Evolutionary conservation across 2,113 vertebrate genomes (phyloP).

Genomic region (Corynorhinus townsendii): DNA sequence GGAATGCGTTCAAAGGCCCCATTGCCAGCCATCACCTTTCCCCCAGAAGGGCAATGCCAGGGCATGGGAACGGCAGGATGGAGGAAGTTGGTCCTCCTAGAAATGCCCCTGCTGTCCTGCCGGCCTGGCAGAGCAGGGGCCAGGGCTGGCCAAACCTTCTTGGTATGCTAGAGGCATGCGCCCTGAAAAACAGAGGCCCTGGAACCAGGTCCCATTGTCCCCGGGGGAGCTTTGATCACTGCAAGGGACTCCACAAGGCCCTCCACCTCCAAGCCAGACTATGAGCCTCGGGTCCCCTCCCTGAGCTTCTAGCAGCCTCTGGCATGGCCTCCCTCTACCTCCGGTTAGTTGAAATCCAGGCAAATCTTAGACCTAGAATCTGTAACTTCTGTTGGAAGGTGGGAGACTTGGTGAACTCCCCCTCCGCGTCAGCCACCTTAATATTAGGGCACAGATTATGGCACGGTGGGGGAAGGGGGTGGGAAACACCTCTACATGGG

Average conservation of each 20-base stretch:
- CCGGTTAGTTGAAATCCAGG: background rate
- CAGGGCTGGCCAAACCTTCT: conserved; percentile 49
- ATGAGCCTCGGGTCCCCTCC: background rate
- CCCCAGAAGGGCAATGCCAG: conserved; percentile 22
- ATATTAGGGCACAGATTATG: background rate
- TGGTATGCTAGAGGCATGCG: conserved; percentile 64
- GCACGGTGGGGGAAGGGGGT: too few relatives aligned
- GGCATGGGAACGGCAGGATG: conserved; percentile 47
- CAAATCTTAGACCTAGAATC: background rate
- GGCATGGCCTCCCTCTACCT: background rate
- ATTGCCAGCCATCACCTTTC: background rate
- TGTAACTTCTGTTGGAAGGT: background rate
- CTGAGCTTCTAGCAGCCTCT: background rate
- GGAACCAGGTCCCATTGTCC: background rate
- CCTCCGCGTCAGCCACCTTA: background rate
- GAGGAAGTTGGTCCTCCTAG: background rate
- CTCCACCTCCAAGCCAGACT: background rate
- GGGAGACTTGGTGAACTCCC: background rate
- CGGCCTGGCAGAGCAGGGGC: conserved; percentile 50
- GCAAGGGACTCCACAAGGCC: background rate
- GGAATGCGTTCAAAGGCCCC: background rate
- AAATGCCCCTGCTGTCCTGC: background rate
- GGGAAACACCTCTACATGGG: accelerated
- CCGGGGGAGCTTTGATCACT: background rate
- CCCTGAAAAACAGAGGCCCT: conserved; percentile 62